These are phyloP conservation scores for Pelecanoides urinatrix DNA, from an alignment of 2,113 vertebrate species.

Conservation along the genomic window DNA sequence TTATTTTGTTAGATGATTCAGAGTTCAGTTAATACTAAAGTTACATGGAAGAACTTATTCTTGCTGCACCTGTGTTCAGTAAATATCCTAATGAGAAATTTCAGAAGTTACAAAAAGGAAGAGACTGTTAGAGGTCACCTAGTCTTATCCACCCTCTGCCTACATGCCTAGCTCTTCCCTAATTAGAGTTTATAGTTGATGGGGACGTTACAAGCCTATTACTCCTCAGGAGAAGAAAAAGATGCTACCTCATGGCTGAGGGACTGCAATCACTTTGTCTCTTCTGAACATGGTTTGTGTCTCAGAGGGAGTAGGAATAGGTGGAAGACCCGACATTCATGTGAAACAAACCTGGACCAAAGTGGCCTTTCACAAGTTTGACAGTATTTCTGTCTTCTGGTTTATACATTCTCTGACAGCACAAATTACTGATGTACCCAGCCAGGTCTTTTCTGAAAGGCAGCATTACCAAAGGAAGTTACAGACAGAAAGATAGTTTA, in stretches of 20 bases:
- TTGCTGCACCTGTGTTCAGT: background rate
- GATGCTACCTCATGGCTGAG: background rate
- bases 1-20: background rate
- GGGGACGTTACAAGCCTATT: background rate
- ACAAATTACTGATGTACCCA: background rate
- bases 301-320: background rate
- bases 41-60: background rate
- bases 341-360: background rate
- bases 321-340: background rate
- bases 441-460: background rate
- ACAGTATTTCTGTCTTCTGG: background rate
- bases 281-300: background rate
- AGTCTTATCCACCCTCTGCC: background rate
- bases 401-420: background rate
- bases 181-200: background rate
- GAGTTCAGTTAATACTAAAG: background rate
- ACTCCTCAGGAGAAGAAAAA: background rate
- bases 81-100: background rate
- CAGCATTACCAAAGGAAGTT: background rate
- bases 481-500: background rate
- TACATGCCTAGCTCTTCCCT: background rate
- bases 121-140: background rate
- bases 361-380: background rate
- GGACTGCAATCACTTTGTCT: background rate
- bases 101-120: background rate